Percentiles rank a stretch among this genome's conserved stretches.
Evolutionary conservation across 30 jellyfish, hydroid and myxozoan species (phyloP).

Genomic region (Pelagia noctiluca): DNA sequence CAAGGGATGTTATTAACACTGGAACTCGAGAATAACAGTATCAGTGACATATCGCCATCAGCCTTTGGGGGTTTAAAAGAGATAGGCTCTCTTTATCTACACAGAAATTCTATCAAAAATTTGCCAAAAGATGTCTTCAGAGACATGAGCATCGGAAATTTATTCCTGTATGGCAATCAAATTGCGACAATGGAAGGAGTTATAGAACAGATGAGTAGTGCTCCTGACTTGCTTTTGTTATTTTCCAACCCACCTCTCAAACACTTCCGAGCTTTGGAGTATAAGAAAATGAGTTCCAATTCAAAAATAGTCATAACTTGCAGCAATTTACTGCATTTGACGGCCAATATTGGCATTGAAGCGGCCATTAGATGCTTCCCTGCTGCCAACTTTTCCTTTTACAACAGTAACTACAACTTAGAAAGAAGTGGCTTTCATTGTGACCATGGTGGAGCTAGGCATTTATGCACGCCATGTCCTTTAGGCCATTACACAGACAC

Average conservation of each 20-base stretch:
- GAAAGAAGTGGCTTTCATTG: conserved; percentile 37
- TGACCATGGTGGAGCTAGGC: neutral
- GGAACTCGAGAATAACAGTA: conserved; percentile 10
- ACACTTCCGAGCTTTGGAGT: neutral
- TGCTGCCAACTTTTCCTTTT: neutral
- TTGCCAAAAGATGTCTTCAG: conserved; percentile 24
- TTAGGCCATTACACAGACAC: neutral
- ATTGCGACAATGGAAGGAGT: conserved; percentile 29
- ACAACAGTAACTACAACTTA: neutral
- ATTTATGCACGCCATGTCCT: conserved; percentile 47
- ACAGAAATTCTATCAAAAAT: neutral
- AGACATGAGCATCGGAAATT: conserved; percentile 7
- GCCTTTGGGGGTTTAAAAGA: conserved; percentile 27
- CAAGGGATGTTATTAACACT: neutral
- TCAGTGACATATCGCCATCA: neutral
- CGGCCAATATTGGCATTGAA: neutral
- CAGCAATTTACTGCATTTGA: neutral
- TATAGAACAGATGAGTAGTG: conserved; percentile 23
- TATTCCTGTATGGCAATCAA: conserved; percentile 35
- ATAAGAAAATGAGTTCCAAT: neutral
- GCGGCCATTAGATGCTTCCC: conserved; percentile 47
- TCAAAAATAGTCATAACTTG: conserved; percentile 21
- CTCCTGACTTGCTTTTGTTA: conserved; percentile 5
- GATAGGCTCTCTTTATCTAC: conserved; percentile 29
- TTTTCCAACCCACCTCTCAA: conserved; percentile 19